Conservation (phyloP, 1,140 invertebrate genomes). For the Forficula auricularia region DNA sequence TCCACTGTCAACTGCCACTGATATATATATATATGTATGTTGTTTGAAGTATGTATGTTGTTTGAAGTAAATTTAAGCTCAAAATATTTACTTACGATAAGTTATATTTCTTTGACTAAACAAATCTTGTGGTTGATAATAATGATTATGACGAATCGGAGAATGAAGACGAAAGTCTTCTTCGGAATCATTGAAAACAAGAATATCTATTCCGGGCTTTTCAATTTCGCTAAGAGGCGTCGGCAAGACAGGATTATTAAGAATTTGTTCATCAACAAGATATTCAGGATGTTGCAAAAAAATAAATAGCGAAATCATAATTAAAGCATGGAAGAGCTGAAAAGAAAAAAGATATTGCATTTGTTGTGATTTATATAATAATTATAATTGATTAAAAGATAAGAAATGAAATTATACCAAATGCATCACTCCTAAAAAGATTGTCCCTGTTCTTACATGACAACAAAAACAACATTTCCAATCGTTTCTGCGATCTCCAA, state of each 20-base stretch:
- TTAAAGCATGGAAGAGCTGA: conserved; percentile 2
- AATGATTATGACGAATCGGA: not conserved
- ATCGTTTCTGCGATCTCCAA: conserved; percentile 32
- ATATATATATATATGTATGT: no score
- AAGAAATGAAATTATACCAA: conserved; percentile 37
- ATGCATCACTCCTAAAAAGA: conserved; percentile 62
- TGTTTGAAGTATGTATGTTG: no score
- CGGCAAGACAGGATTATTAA: conserved; percentile 30
- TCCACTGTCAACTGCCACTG: no score
- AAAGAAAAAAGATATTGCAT: conserved; percentile 1
- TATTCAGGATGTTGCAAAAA: conserved; percentile 1
- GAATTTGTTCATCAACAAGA: conserved; percentile 23
- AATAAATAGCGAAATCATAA: not conserved
- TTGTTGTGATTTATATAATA: not conserved
- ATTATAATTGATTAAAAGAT: not conserved
- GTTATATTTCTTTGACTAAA: conserved; percentile 7
- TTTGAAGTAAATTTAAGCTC: no score
- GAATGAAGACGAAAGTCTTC: not conserved
- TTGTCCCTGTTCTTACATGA: conserved; percentile 65
- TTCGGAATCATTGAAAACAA: not conserved
- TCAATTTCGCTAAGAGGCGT: conserved; percentile 45
- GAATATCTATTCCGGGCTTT: conserved; percentile 1
- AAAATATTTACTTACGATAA: conserved; percentile 12
- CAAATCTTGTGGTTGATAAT: not conserved
- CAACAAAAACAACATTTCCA: conserved; percentile 65